A percentile compares a stretch with the other conserved stretches of the same genome.
Evolutionary conservation across 2,113 vertebrate species (phyloP).

Genomic region (Ammodytes marinus): DNA sequence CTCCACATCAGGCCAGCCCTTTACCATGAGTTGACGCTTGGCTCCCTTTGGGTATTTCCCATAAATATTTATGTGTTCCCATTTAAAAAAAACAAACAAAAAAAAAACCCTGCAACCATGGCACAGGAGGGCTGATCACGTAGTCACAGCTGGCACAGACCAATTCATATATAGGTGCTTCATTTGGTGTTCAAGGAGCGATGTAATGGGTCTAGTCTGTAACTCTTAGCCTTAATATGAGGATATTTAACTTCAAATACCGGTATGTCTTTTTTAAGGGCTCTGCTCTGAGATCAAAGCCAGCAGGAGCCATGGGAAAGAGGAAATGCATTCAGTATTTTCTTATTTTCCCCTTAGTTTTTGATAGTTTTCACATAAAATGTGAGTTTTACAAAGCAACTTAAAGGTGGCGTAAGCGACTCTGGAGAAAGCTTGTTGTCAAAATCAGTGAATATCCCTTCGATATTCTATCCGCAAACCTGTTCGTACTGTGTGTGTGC

Average conservation of each 20-base stretch:
- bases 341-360: too few species aligned
- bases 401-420: too few species aligned
- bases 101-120: slow-evolving; percentile 52
- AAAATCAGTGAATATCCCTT: too few species aligned
- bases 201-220: background rate
- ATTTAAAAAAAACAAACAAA: slow-evolving; percentile 63
- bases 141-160: slow-evolving; percentile 55
- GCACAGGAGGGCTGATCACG: slow-evolving; percentile 58
- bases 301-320: background rate
- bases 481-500: too few species aligned
- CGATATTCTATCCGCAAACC: too few species aligned
- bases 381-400: too few species aligned
- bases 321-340: background rate
- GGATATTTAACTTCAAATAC: background rate
- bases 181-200: background rate
- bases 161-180: slow-evolving; percentile 7
- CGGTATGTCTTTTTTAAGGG: background rate
- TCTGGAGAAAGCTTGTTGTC: too few species aligned
- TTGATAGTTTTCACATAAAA: too few species aligned
- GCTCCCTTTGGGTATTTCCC: slow-evolving; percentile 62
- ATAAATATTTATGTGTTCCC: slow-evolving; percentile 75
- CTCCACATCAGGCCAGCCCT: slow-evolving; percentile 21
- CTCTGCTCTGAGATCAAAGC: slow-evolving; percentile 24
- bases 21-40: slow-evolving; percentile 38
- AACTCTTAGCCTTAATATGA: background rate